Evolutionary conservation across 2,797 vertebrate genomes (phyloP).

Genomic region (Myoxocephalus aenaeus): DNA sequence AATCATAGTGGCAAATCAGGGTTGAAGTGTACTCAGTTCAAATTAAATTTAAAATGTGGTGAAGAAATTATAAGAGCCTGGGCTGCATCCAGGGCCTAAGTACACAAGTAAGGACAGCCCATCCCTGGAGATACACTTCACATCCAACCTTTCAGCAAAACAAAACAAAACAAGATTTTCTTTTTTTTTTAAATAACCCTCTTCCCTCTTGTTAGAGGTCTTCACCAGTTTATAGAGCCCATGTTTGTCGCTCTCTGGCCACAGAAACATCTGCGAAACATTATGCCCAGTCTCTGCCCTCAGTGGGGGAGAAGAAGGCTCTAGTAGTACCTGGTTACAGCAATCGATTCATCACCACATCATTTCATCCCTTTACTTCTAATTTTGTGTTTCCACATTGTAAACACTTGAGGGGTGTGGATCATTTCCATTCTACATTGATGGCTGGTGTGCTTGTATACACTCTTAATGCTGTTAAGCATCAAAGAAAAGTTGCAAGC

Average conservation of each 20-base stretch:
- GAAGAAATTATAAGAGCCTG: conserved; percentile 67
- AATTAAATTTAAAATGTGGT: conserved; percentile 66
- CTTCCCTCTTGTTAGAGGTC: conserved; percentile 73
- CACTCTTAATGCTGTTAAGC: conserved; percentile 33
- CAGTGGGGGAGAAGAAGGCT: conserved; percentile 56
- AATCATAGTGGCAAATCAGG: conserved; percentile 67
- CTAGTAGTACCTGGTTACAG: conserved; percentile 60
- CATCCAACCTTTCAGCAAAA: conserved; percentile 68
- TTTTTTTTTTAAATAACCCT: not conserved
- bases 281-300: conserved; percentile 76
- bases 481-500: conserved; percentile 48
- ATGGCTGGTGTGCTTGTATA: conserved; percentile 51
- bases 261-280: conserved; percentile 81
- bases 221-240: conserved; percentile 77
- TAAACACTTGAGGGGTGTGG: conserved; percentile 53
- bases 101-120: conserved; percentile 61
- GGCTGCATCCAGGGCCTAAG: conserved; percentile 56
- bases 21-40: conserved; percentile 65
- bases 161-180: conserved; percentile 69
- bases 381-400: conserved; percentile 44
- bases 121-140: conserved; percentile 69
- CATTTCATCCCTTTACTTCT: conserved; percentile 43
- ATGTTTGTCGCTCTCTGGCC: conserved; percentile 79
- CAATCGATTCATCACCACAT: conserved; percentile 55
- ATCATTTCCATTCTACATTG: conserved; percentile 41